Conservation (phyloP, 2,113 vertebrate genomes). For the Alectura lathami region DNA sequence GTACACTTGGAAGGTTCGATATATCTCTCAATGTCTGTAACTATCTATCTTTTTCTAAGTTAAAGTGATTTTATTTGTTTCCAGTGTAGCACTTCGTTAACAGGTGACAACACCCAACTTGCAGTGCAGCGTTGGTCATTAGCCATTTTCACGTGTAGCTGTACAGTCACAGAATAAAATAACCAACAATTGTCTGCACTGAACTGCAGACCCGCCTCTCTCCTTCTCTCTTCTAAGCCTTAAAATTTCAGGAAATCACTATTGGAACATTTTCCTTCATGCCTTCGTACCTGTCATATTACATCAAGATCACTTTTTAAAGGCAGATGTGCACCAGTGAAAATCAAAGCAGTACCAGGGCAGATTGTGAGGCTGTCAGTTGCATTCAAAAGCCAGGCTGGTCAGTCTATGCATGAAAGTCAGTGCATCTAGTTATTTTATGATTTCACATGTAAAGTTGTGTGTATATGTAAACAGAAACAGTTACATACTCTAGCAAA, state of each 20-base stretch:
- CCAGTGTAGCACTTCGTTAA: neutral
- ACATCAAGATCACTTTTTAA: slow-evolving; percentile 33
- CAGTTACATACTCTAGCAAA: neutral
- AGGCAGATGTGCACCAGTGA: neutral
- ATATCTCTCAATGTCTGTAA: neutral
- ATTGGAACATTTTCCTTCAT: neutral
- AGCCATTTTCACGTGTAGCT: neutral
- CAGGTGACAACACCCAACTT: neutral
- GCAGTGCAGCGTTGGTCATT: neutral
- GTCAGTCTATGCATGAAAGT: neutral
- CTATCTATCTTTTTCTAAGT: neutral
- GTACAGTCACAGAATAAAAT: neutral
- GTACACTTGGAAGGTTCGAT: neutral
- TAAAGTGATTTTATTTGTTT: neutral
- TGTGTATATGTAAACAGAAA: neutral
- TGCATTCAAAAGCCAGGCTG: neutral
- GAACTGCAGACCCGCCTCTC: neutral
- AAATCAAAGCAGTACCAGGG: neutral
- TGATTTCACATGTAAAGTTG: neutral
- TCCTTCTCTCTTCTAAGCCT: neutral
- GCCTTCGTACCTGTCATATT: slow-evolving; percentile 33
- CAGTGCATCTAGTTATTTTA: neutral
- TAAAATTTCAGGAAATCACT: slow-evolving; percentile 31
- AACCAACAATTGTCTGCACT: neutral
- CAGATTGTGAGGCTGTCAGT: neutral